phyloP scores from a whole-genome alignment of 2,888 invertebrate species.

The Microchrysa polita region DNA sequence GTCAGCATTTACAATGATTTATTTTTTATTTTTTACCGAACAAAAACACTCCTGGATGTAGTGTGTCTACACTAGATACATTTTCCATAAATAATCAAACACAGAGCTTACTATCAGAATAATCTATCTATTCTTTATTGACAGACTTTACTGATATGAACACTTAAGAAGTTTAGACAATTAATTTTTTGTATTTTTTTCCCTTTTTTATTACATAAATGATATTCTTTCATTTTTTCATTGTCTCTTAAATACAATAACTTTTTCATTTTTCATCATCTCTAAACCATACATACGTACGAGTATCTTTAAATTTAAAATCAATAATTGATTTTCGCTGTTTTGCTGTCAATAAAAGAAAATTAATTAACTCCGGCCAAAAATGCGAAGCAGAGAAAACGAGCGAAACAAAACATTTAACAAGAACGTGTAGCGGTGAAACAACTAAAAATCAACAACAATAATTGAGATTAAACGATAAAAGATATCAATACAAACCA shows the following conservation, averaged over 20 bases:
- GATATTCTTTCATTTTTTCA: neutral
- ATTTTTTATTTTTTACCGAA: too few relatives aligned
- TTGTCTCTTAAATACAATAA: conserved; percentile 4
- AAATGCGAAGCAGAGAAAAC: neutral
- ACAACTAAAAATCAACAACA: conserved; percentile 29
- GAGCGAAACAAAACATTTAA: too few relatives aligned
- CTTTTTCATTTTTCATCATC: neutral
- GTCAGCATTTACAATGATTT: too few relatives aligned
- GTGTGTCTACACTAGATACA: too few relatives aligned
- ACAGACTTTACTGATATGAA: conserved; percentile 41
- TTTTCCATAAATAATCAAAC: too few relatives aligned
- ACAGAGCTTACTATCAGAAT: conserved; percentile 39
- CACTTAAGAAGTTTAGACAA: conserved; percentile 40
- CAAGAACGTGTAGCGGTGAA: neutral
- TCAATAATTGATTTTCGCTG: neutral
- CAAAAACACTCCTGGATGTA: too few relatives aligned
- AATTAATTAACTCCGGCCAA: neutral
- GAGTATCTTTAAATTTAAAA: neutral
- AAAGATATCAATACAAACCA: neutral
- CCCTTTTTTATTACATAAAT: neutral
- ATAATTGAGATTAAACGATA: conserved; percentile 21
- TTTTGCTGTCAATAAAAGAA: neutral
- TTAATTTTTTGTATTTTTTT: conserved; percentile 7
- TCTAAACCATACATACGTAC: neutral
- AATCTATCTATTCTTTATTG: conserved; percentile 40